Base-by-base conservation (phyloP, 2,888 invertebrate genomes). In the Agrotis segetum region DNA sequence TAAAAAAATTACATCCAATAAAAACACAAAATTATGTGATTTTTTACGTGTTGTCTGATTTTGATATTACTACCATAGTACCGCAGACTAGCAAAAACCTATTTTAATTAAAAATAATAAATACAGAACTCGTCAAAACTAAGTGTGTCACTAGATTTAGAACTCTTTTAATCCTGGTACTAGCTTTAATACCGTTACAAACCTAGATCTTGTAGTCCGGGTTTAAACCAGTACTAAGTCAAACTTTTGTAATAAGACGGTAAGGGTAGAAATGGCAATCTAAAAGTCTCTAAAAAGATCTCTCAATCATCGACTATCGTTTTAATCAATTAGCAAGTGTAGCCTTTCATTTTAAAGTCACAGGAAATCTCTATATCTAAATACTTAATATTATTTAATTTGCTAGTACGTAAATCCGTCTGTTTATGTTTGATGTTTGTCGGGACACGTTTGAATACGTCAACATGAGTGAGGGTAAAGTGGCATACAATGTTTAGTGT, bases 401-500 rank as follows among this genome's bases (percentile, higher is more conserved):
- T 68, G 17, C 16, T 53, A 65, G 61, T 40, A 53, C 72, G 55
- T 58, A 68, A 76, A 77, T 81, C 24, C 29, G 49, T 66, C 16
- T 71, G 59, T 67, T 65, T 56, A 52, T 65, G n/a, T 59, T 62
- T 34, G 47, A 52, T 46, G 62, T 65, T 67, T 56, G 58, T 61
- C 17, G 53, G 34, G 21, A 59, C 64, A 63, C 19, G 53, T 40
- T 77, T 67, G 53, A 60, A 44, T 71, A 74, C 63, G 46, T 58
- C 70, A 63, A 49, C 74, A 49, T 17, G 24, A 65, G 72, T 53
- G 59, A 49, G 53, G 49, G 62, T 68, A 74, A 70, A 77, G 70
- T 74, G 69, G 67, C 71, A 66, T 81, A 74, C 85, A 77, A 70
- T 83, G 71, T 84, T 79, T 79, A 83, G 78, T 82, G 69, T 85